Evolutionary conservation across 2,113 vertebrate species (phyloP).

Genomic region (Anarrhichthys ocellatus): DNA sequence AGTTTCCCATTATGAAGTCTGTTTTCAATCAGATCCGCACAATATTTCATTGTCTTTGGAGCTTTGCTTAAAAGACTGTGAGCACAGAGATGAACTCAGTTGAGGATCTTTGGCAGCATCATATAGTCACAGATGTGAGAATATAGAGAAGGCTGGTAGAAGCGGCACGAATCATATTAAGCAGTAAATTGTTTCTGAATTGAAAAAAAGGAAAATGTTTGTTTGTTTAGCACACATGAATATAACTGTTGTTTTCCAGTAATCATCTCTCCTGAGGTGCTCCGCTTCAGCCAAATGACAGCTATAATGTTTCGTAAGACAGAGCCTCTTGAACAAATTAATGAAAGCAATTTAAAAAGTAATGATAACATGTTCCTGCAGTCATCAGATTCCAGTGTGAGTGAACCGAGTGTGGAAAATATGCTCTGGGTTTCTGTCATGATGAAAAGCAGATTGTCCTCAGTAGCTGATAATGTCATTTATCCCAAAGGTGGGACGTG

Average conservation of each 20-base stretch:
- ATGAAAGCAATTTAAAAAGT: conserved; percentile 30
- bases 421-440: conserved; percentile 10
- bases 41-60: conserved; percentile 67
- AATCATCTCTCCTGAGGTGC: conserved; percentile 17
- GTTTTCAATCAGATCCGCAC: conserved; percentile 68
- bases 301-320: conserved; percentile 9
- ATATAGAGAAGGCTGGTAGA: conserved; percentile 34
- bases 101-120: conserved; percentile 43
- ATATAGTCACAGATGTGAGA: conserved; percentile 48
- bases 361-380: neutral
- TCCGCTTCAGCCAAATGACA: neutral
- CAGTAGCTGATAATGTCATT: conserved; percentile 68
- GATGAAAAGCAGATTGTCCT: conserved; percentile 58
- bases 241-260: neutral
- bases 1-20: conserved; percentile 65
- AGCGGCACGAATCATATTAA: conserved; percentile 36
- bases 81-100: conserved; percentile 53
- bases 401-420: conserved; percentile 32
- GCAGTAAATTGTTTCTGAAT: conserved; percentile 55
- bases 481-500: conserved; percentile 57
- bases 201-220: conserved; percentile 38
- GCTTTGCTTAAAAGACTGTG: conserved; percentile 54
- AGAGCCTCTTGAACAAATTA: conserved; percentile 16
- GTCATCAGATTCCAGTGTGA: conserved; percentile 14
- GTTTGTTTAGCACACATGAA: conserved; percentile 51